Evolutionary conservation across 2,113 vertebrate genomes (phyloP), one percentile per base, ranked within the genome.

Genomic region (Herpetotheres cachinnans): DNA sequence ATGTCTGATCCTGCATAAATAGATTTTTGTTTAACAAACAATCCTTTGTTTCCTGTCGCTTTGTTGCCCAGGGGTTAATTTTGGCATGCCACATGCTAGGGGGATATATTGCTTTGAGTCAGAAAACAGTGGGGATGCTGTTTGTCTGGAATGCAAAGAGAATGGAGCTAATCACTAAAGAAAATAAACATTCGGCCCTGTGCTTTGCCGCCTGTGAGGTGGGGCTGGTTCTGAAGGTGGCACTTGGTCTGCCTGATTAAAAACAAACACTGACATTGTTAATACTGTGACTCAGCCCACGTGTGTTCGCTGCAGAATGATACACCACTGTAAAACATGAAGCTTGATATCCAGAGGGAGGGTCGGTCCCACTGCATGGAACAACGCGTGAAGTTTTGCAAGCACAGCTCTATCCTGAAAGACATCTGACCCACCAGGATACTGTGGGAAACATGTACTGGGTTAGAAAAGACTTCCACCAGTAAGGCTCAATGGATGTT

Each of bases 41-140:
- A 21, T 19, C 16, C 20, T 94, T 95, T 92, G 52, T 85, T 79
- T 94, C 73, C 40, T 46, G 56, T 58, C 6, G 1, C 11, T 92
- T 92, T 95, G 49, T 65, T 95, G 70, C 82, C 86, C 27, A 36
- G 58, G 40, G 66, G 69, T 96, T 95, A 89, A 89, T 92, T 92
- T 62, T 83, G 84, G 40, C 42, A 34, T 47, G n/a, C 62, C 54
- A 20, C 73, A 73, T 1, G 2, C 44, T 65, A 91, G 38, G 40
- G 56, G 65, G 20, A 61, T 91, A 56, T 69, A 79, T 69, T 95
- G 34, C 46, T 91, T 82, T 85, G 78, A 95, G 54, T 87, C 17
- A 91, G 70, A 90, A 49, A 96, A 85, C 49, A 94, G 84, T 20
- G 7, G 94, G 81, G 86, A 70, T 66, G 34, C 11, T 91, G 58